Percentiles rank a stretch among this genome's conserved stretches.
These are phyloP conservation scores for Tetrao urogallus DNA, from an alignment of 2,113 vertebrate species.

Conservation along the genomic window DNA sequence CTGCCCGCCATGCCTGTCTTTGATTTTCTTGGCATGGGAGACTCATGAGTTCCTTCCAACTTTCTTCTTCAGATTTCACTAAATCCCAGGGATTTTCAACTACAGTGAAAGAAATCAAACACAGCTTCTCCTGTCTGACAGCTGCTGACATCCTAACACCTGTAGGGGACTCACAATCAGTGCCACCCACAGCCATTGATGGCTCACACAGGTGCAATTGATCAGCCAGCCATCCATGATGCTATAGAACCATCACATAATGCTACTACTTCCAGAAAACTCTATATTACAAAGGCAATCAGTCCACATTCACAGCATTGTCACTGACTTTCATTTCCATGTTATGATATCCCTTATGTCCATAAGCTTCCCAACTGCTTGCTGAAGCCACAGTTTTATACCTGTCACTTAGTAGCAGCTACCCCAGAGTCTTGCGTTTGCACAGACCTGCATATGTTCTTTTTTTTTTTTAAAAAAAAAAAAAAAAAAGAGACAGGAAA, in stretches of 20 bases:
- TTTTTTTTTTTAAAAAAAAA: too few relatives aligned
- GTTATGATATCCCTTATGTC: constrained; percentile 35
- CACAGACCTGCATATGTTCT: neutral
- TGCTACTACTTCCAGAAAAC: neutral
- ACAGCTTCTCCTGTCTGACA: neutral
- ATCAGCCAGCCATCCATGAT: accelerated
- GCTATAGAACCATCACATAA: neutral
- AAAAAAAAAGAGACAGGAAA: neutral
- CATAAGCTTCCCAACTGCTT: neutral
- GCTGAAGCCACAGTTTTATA: constrained; percentile 43
- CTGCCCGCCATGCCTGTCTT: neutral
- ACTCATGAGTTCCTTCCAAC: neutral
- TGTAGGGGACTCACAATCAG: neutral
- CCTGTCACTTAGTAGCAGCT: constrained; percentile 3
- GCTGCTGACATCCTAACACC: neutral
- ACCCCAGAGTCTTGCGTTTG: neutral
- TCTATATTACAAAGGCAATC: neutral
- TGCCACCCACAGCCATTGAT: neutral
- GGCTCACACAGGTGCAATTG: neutral
- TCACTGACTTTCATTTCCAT: constrained; percentile 40
- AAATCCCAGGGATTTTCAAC: neutral
- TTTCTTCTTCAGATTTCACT: neutral
- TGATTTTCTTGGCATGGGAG: neutral
- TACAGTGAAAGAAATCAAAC: neutral
- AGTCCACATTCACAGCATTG: neutral